Evolutionary conservation across 2,113 vertebrate species (phyloP).

Genomic region (Rhagologus leucostigma): DNA sequence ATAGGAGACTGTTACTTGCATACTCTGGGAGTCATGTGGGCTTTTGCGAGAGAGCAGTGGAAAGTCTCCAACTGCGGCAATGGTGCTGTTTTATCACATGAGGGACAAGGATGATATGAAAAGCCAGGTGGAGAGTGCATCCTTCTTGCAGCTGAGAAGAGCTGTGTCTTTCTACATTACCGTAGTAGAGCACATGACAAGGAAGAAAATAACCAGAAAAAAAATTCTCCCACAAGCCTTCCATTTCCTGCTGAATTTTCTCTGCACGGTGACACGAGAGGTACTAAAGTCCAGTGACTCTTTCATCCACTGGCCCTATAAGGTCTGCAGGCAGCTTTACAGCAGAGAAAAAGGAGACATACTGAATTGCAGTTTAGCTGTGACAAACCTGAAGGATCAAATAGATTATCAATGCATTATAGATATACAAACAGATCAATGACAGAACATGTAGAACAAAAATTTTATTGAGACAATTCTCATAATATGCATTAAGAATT

Average conservation of each 20-base stretch:
- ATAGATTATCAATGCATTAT: not conserved
- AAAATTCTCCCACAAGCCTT: not conserved
- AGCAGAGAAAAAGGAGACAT: not conserved
- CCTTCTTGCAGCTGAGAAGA: fast-evolving
- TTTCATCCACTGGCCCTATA: not conserved
- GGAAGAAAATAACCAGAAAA: not conserved
- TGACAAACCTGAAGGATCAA: not conserved
- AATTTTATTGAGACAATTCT: not conserved
- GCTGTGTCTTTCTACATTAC: fast-evolving
- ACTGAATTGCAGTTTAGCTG: not conserved
- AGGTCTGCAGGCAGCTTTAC: not conserved
- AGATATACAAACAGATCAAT: not conserved
- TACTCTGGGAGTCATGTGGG: not conserved
- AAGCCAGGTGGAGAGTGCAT: not conserved
- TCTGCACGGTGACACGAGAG: not conserved
- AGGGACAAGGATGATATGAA: not conserved
- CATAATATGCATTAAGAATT: not conserved
- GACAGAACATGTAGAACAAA: not conserved
- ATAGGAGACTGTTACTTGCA: not conserved
- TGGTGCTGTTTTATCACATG: not conserved
- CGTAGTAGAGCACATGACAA: not conserved
- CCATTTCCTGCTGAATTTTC: not conserved
- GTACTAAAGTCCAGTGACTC: not conserved
- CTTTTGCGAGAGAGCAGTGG: not conserved
- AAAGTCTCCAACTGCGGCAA: not conserved